phyloP scores from a whole-genome alignment of 37 sponge, comb jelly and placozoan genomes.

The Aphrocallistes beatrix region DNA sequence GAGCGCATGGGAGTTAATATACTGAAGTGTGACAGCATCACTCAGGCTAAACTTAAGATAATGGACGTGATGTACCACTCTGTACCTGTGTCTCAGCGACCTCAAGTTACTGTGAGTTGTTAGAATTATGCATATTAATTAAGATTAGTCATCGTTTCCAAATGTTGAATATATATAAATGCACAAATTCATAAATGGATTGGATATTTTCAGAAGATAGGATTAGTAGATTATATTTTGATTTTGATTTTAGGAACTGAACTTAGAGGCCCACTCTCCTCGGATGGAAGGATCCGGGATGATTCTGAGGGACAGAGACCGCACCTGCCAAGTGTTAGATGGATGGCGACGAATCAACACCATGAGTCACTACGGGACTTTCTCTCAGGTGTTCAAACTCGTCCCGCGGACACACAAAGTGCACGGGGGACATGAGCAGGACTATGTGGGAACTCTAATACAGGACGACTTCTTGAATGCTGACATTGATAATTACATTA shows the following conservation, averaged over 20 bases:
- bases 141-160: too few species aligned
- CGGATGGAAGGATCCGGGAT: not conserved
- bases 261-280: slow-evolving; percentile 12
- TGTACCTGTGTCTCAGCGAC: slow-evolving; percentile 15
- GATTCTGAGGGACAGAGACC: slow-evolving; percentile 74
- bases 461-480: not conserved
- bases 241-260: not conserved
- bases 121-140: too few species aligned
- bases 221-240: too few species aligned
- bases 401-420: not conserved
- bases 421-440: not conserved
- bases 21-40: slow-evolving; percentile 81
- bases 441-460: not conserved
- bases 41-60: slow-evolving; percentile 84
- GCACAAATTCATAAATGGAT: too few species aligned
- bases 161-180: too few species aligned
- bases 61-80: slow-evolving; percentile 62
- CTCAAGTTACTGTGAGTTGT: not conserved
- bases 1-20: slow-evolving; percentile 48
- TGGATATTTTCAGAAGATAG: too few species aligned
- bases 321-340: slow-evolving; percentile 41
- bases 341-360: slow-evolving; percentile 88
- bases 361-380: slow-evolving; percentile 66
- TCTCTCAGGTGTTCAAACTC: not conserved
- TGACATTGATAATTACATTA: not conserved